Conservation (phyloP, 2,888 invertebrate species). For the Hirudinaria manillensis region DNA sequence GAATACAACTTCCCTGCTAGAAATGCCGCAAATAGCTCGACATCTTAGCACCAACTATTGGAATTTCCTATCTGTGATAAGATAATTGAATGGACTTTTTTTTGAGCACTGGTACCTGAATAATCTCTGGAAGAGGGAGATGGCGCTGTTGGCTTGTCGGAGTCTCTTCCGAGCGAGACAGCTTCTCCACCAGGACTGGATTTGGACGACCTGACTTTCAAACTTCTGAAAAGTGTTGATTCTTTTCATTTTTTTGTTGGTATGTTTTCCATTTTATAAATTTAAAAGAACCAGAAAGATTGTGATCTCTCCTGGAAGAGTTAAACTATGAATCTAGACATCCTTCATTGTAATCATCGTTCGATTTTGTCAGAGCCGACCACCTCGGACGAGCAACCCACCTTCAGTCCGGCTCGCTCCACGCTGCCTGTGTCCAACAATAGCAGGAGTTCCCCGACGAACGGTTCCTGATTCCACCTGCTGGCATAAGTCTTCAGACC, state of each 20-base stretch:
- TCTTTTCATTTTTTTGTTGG: neutral
- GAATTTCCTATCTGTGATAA: neutral
- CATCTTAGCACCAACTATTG: neutral
- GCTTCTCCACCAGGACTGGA: conserved; percentile 52
- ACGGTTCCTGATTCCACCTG: conserved; percentile 48
- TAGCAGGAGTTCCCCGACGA: conserved; percentile 44
- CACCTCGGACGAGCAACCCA: conserved; percentile 23
- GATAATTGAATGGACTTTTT: neutral
- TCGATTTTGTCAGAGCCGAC: neutral
- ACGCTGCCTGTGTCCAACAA: conserved; percentile 48
- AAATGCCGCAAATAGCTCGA: neutral
- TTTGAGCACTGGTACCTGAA: conserved; percentile 45
- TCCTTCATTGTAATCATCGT: neutral
- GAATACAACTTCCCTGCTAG: too few relatives aligned
- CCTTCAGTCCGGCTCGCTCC: conserved; percentile 44
- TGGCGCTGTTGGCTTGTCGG: conserved; percentile 45
- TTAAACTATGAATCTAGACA: too few relatives aligned
- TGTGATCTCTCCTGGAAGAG: neutral
- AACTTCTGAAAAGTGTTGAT: conserved; percentile 42
- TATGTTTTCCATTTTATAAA: neutral
- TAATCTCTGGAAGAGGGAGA: conserved; percentile 49
- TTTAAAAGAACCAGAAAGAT: neutral
- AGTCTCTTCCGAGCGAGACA: conserved; percentile 46
- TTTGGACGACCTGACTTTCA: conserved; percentile 46
- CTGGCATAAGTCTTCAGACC: conserved; percentile 48